Evolutionary conservation across 2,888 invertebrate genomes (phyloP).

Genomic region (Asteroscopus sphinx): DNA sequence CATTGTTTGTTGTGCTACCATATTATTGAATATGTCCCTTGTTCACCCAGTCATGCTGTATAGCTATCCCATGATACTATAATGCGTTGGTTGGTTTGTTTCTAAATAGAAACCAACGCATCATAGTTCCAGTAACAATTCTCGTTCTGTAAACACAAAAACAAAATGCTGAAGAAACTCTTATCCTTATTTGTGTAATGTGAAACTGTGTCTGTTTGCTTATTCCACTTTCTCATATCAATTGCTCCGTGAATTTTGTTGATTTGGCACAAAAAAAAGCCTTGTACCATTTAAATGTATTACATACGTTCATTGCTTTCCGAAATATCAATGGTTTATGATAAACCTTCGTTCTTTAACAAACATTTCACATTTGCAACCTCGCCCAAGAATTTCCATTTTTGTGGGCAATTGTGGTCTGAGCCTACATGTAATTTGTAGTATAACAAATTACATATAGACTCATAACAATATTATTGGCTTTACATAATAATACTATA

Average conservation of each 20-base stretch:
- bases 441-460: constrained; percentile 28
- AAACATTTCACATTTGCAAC: constrained; percentile 1
- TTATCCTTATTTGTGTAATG: constrained; percentile 28
- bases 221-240: constrained; percentile 35
- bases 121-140: no score
- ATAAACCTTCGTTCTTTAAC: neutral
- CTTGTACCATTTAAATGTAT: constrained; percentile 9
- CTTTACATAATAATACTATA: constrained; percentile 54
- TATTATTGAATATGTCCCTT: no score
- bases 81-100: no score
- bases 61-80: no score
- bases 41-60: no score
- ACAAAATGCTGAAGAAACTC: constrained; percentile 1
- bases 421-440: constrained; percentile 30
- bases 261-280: constrained; percentile 18
- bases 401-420: constrained; percentile 18
- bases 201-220: constrained; percentile 36
- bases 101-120: no score
- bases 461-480: constrained; percentile 34
- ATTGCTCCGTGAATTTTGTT: constrained; percentile 32
- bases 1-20: no score
- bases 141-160: no score
- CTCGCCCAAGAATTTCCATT: constrained; percentile 17
- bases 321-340: no score
- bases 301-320: no score